Conservation (phyloP, 2,888 invertebrate species). For the Morpho achilles region DNA sequence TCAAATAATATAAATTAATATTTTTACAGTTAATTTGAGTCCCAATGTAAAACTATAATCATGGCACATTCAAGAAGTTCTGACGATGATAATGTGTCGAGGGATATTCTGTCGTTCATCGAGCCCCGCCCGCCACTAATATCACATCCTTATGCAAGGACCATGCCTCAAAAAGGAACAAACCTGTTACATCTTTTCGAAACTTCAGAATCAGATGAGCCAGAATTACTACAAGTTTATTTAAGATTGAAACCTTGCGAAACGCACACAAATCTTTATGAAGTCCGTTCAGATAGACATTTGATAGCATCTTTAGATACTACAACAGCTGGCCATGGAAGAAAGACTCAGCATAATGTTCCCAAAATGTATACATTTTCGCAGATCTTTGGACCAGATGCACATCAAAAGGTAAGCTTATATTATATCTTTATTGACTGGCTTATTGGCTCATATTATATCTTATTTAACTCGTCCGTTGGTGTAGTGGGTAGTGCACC, state of each 20-base stretch:
- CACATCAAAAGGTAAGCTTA: constrained; percentile 56
- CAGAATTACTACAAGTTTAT: constrained; percentile 73
- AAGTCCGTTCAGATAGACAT: constrained; percentile 57
- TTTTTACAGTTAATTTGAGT: background rate
- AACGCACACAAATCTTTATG: constrained; percentile 52
- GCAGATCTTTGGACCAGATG: constrained; percentile 57
- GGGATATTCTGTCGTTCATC: constrained; percentile 71
- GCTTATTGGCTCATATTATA: too few relatives aligned
- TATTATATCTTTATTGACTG: background rate
- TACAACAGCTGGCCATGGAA: constrained; percentile 58
- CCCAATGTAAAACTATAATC: background rate
- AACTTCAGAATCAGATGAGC: constrained; percentile 55
- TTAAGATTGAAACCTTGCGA: constrained; percentile 72
- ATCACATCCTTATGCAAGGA: constrained; percentile 67
- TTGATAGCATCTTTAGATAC: constrained; percentile 60
- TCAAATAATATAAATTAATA: too few relatives aligned
- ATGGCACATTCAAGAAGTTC: constrained; percentile 52
- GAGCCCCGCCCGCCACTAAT: constrained; percentile 67
- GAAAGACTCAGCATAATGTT: constrained; percentile 65
- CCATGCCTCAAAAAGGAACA: constrained; percentile 61
- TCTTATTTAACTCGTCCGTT: too few relatives aligned
- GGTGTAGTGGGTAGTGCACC: too few relatives aligned
- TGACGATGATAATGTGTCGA: constrained; percentile 44
- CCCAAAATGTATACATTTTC: constrained; percentile 71
- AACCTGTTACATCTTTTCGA: constrained; percentile 64